phyloP scores from a whole-genome alignment of 2,797 vertebrate species.

The Mus caroli region DNA sequence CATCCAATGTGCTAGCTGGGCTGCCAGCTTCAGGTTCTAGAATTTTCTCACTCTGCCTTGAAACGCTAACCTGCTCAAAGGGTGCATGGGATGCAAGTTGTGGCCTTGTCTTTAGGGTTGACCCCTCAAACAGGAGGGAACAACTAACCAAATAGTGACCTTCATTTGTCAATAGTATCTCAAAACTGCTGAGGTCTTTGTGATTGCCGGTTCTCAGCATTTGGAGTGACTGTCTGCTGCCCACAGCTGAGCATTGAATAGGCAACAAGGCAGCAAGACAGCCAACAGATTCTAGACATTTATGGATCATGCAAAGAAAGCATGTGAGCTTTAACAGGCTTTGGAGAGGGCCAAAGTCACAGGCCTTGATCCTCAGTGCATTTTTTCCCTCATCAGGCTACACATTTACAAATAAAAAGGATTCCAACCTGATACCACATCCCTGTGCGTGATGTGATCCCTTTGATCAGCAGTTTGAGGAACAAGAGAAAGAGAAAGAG shows the following conservation, averaged over 20 bases:
- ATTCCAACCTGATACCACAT: not conserved
- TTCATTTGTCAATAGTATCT: not conserved
- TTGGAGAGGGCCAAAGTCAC: not conserved
- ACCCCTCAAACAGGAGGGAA: not conserved
- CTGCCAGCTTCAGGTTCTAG: constrained; percentile 26
- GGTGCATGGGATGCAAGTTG: not conserved
- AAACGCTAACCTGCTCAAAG: constrained; percentile 39
- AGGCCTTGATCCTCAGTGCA: constrained; percentile 13
- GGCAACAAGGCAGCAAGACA: not conserved
- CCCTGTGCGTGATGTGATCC: not conserved
- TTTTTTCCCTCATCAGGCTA: constrained; percentile 10
- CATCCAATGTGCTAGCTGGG: constrained; percentile 49
- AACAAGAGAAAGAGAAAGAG: not conserved
- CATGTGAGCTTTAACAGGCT: not conserved
- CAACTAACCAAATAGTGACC: not conserved
- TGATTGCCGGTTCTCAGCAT: not conserved
- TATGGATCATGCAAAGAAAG: not conserved
- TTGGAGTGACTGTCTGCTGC: not conserved
- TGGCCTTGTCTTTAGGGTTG: constrained; percentile 13
- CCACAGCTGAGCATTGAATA: not conserved
- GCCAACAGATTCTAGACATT: not conserved
- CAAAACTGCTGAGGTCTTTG: not conserved
- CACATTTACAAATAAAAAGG: constrained; percentile 10
- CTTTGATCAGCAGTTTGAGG: not conserved
- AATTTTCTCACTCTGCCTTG: constrained; percentile 37